Percentiles rank a stretch among this genome's conserved stretches.
These are phyloP conservation scores for Gnathonemus echidnorhynchus DNA, from an alignment of 2,113 vertebrate genomes.

Conservation along the genomic window DNA sequence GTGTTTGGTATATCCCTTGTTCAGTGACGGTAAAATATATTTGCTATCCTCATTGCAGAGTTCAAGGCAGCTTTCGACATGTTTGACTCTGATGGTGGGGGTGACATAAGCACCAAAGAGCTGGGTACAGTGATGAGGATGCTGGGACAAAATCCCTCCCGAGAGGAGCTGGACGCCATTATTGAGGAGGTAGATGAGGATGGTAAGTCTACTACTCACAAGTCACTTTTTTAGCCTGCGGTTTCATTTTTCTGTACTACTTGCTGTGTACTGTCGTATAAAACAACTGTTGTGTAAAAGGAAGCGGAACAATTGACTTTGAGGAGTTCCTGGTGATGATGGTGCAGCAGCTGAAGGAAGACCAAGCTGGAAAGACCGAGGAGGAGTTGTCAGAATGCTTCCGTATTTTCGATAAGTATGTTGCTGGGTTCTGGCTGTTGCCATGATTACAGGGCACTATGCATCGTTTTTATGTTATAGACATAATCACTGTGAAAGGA, in stretches of 20 bases:
- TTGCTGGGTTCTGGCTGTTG: background rate
- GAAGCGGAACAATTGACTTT: slow-evolving; percentile 95
- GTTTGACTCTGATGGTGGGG: slow-evolving; percentile 95
- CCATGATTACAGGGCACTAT: background rate
- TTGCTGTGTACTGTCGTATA: background rate
- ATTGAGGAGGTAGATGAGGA: slow-evolving; percentile 98
- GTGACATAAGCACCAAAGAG: slow-evolving; percentile 98
- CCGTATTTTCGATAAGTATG: slow-evolving; percentile 89
- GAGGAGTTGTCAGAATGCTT: slow-evolving; percentile 94
- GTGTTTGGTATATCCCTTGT: background rate
- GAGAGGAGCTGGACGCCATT: slow-evolving; percentile 96
- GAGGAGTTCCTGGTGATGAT: slow-evolving; percentile 99
- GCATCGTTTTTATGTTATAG: background rate
- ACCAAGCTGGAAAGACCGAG: slow-evolving; percentile 87
- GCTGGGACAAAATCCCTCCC: slow-evolving; percentile 92
- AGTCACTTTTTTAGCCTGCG: background rate
- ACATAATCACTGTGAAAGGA: background rate
- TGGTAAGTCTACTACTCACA: slow-evolving; percentile 60
- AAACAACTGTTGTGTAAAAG: slow-evolving; percentile 46
- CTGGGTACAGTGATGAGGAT: slow-evolving; percentile 95
- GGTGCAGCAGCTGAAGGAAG: slow-evolving; percentile 97
- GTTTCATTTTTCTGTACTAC: background rate
- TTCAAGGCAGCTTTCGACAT: slow-evolving; percentile 98
- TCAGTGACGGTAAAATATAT: background rate
- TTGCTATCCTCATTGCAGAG: slow-evolving; percentile 57